Evolutionary conservation across 2,888 invertebrate genomes (phyloP).

Genomic region (Drosophila maculinotata): DNA sequence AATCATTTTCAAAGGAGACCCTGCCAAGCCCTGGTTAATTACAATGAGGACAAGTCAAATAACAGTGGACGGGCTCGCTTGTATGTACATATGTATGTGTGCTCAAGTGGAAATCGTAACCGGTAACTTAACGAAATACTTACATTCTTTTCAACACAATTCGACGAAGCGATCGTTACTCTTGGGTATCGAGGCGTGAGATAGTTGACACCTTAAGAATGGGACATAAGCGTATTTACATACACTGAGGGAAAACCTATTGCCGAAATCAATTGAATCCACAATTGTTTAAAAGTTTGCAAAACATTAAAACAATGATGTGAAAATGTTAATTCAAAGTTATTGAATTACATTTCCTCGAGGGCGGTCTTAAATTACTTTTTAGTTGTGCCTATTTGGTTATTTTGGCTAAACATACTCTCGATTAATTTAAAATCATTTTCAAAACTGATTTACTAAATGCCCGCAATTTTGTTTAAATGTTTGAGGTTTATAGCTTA

Average conservation of each 20-base stretch:
- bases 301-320: too few relatives aligned
- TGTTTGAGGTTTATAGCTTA: too few relatives aligned
- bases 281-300: too few relatives aligned
- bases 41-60: slow-evolving; percentile 18
- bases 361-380: too few relatives aligned
- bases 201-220: not conserved
- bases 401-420: too few relatives aligned
- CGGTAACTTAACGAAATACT: slow-evolving; percentile 33
- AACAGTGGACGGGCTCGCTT: slow-evolving; percentile 8
- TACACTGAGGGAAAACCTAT: too few relatives aligned
- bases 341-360: too few relatives aligned
- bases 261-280: too few relatives aligned
- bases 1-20: slow-evolving; percentile 12
- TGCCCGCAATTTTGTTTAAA: too few relatives aligned
- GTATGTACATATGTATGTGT: not conserved
- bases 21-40: slow-evolving; percentile 15
- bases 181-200: not conserved
- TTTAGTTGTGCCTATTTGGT: too few relatives aligned
- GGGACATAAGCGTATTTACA: not conserved
- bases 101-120: slow-evolving; percentile 10
- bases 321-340: not conserved
- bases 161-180: slow-evolving; percentile 11
- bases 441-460: too few relatives aligned
- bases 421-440: too few relatives aligned
- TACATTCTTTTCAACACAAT: not conserved